Percentiles rank a stretch among this genome's conserved stretches.
These are phyloP conservation scores for Drosophila setosimentum DNA, from an alignment of 2,888 invertebrate genomes.

Conservation along the genomic window DNA sequence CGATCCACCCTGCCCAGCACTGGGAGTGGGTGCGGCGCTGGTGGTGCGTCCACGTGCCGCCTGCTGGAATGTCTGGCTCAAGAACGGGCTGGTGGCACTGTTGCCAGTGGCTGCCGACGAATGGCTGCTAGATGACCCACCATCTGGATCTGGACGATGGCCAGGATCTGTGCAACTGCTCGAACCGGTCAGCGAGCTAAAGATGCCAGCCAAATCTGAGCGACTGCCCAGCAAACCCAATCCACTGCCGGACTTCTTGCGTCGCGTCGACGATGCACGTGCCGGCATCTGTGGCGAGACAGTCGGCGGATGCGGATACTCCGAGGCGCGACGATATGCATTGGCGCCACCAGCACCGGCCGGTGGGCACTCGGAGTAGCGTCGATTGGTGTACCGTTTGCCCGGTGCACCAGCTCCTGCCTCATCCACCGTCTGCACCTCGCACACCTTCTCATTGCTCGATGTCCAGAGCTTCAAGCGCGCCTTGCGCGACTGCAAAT, in stretches of 20 bases:
- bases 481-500: slow-evolving; percentile 91
- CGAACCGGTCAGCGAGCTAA: slow-evolving; percentile 88
- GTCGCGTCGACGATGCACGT: slow-evolving; percentile 79
- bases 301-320: slow-evolving; percentile 87
- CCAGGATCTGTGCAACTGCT: slow-evolving; percentile 90
- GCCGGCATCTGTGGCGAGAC: slow-evolving; percentile 80
- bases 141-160: slow-evolving; percentile 60
- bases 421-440: slow-evolving; percentile 92
- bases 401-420: slow-evolving; percentile 86
- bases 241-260: slow-evolving; percentile 80
- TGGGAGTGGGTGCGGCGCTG: slow-evolving; percentile 74
- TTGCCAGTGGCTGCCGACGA: slow-evolving; percentile 65
- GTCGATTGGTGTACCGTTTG: slow-evolving; percentile 87
- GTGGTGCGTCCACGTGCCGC: slow-evolving; percentile 72
- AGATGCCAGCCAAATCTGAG: slow-evolving; percentile 92
- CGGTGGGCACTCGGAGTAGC: slow-evolving; percentile 90
- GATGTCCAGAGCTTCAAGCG: slow-evolving; percentile 94
- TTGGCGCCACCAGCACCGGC: slow-evolving; percentile 30
- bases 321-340: slow-evolving; percentile 89
- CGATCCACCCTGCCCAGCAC: slow-evolving; percentile 47
- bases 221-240: slow-evolving; percentile 92
- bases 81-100: slow-evolving; percentile 54
- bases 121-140: slow-evolving; percentile 57
- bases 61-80: slow-evolving; percentile 68
- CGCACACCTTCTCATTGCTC: slow-evolving; percentile 92